Evolutionary conservation across 2,888 invertebrate genomes (phyloP).

Genomic region (Boloria selene): DNA sequence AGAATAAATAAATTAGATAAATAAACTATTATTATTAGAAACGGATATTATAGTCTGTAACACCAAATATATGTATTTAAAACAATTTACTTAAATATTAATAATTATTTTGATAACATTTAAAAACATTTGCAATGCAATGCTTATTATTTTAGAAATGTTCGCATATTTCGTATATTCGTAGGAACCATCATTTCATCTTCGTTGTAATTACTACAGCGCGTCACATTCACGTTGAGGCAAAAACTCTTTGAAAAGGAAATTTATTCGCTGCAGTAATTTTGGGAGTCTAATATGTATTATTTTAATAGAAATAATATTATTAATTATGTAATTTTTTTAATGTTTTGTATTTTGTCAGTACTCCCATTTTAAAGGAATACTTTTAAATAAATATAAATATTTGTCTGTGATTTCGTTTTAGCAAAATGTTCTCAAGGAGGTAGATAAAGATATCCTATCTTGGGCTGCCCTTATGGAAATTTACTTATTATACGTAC

Average conservation of each 20-base stretch:
- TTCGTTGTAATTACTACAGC: conserved; percentile 3
- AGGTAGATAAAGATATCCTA: no score
- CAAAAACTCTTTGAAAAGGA: not conserved
- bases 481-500: no score
- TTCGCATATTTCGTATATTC: not conserved
- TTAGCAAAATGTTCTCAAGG: no score
- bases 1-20: not conserved
- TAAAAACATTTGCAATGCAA: not conserved
- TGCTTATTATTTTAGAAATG: conserved; percentile 2
- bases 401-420: no score
- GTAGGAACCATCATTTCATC: conserved; percentile 7
- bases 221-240: not conserved
- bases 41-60: no score
- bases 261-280: not conserved
- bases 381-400: not conserved
- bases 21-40: not conserved
- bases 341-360: no score
- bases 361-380: not conserved
- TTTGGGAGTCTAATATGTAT: not conserved
- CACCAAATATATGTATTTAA: no score
- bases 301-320: not conserved
- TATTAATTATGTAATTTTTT: not conserved
- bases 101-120: no score
- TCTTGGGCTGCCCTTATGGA: no score
- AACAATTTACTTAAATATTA: no score